Base-by-base conservation (phyloP, 2,113 vertebrate genomes). In the Nesoenas mayeri region DNA sequence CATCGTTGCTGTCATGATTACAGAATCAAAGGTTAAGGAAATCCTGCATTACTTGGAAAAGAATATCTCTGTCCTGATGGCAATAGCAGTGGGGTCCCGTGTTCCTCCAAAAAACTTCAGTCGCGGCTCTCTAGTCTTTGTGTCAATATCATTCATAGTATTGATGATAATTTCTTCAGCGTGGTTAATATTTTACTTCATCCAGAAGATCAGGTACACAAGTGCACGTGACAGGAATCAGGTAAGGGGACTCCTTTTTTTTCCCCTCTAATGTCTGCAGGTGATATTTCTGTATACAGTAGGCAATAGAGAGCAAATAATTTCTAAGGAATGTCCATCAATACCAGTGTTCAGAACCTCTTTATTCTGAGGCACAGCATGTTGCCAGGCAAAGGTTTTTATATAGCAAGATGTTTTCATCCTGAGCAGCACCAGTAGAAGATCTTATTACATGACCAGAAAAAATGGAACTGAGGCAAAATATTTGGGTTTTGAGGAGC, bases 181-280 rank as follows among this genome's bases (percentile, higher is more conserved):
- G 0, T 99, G 99, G 99, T 98, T 99, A 95, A 98, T 99, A 97
- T 99, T 99, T 98, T 99, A 99, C 98, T 99, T 99, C 98, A 99
- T 99, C 95, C 99, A 99, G 98, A 99, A 99, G 98, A 99, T 99
- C 94, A 99, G 99, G 95, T 99, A 99, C 96, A 99, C 98, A 85
- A 99, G 98, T 53, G 98, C 99, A 62, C 98, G 99, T 9, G 98
- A 99, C 97, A 98, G 99, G 87, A 99, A 99, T 96, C 99, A 99
- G 99, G 99, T 99, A 96, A 98, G 97, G 24, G 9, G 3, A 25
- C 17, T 73, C 7, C 17, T 81, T 64, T 69, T 69, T 53, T 72
- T 48, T 24, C 26, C 42, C 42, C 40, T 28, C 10, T 29, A 9
- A 32, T 18, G 60, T 86, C 13, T 34, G 50, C 54, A 75, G 15